Conservation (phyloP, 1,140 invertebrate genomes). For the Ericerus pela region DNA sequence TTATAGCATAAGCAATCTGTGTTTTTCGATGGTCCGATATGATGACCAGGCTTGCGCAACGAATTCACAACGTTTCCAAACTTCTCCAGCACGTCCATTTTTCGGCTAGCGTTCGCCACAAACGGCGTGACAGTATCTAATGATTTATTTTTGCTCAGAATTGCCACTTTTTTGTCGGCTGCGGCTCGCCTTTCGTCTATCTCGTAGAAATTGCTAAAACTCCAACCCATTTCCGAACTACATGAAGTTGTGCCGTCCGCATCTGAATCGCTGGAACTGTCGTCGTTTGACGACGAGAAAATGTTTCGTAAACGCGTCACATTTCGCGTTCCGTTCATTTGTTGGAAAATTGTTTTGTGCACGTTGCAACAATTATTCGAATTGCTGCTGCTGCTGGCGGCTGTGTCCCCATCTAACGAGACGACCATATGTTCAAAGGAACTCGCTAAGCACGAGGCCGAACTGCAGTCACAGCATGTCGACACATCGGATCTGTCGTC, state of each 20-base stretch:
- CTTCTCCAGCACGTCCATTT: background rate
- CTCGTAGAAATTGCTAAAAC: slow-evolving; percentile 33
- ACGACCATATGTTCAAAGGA: background rate
- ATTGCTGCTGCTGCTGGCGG: too few species aligned
- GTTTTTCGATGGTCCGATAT: slow-evolving; percentile 59
- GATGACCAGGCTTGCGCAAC: slow-evolving; percentile 51
- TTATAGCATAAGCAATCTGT: slow-evolving; percentile 54
- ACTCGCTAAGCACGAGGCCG: background rate
- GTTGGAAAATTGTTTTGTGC: too few species aligned
- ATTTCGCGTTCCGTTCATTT: background rate
- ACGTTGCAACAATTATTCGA: too few species aligned
- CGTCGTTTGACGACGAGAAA: slow-evolving; percentile 1
- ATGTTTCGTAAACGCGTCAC: background rate
- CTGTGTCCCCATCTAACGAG: too few species aligned
- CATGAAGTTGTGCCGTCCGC: slow-evolving; percentile 14
- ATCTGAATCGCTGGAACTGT: slow-evolving; percentile 18
- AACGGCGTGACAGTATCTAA: slow-evolving; percentile 22
- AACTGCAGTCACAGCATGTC: background rate
- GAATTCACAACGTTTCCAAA: slow-evolving; percentile 28
- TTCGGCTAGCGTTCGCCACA: slow-evolving; percentile 22
- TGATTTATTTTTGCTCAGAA: slow-evolving; percentile 21
- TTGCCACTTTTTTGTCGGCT: background rate
- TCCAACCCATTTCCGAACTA: slow-evolving; percentile 37
- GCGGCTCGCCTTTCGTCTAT: slow-evolving; percentile 17
- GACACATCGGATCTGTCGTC: background rate